These are phyloP conservation scores for Brachionichthys hirsutus DNA, from an alignment of 2,113 vertebrate species.

Conservation along the genomic window DNA sequence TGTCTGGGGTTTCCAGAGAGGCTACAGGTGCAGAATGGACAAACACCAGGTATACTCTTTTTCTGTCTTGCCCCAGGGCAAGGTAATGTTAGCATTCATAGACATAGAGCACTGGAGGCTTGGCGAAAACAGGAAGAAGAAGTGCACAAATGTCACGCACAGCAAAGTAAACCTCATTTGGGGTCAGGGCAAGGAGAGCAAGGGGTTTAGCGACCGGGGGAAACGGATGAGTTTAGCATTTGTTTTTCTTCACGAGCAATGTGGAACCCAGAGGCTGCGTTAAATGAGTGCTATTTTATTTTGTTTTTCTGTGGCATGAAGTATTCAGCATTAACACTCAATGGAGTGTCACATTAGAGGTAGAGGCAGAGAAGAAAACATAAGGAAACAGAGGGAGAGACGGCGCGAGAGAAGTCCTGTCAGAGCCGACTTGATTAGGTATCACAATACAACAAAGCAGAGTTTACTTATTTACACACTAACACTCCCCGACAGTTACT, in stretches of 20 bases:
- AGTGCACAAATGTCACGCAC: slow-evolving; percentile 51
- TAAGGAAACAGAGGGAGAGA: slow-evolving; percentile 33
- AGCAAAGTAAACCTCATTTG: slow-evolving; percentile 42
- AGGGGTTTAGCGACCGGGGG: slow-evolving; percentile 24
- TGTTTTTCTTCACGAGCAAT: slow-evolving; percentile 8
- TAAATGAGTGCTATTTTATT: slow-evolving; percentile 45
- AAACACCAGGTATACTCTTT: slow-evolving; percentile 68
- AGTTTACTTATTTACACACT: slow-evolving; percentile 58
- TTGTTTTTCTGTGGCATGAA: slow-evolving; percentile 55
- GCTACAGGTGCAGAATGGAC: slow-evolving; percentile 58
- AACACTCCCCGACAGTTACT: slow-evolving; percentile 58
- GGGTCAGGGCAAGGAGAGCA: slow-evolving; percentile 47
- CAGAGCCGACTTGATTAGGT: slow-evolving; percentile 62
- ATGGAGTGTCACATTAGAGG: slow-evolving; percentile 52
- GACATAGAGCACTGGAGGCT: slow-evolving; percentile 60
- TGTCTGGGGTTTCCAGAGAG: slow-evolving; percentile 57
- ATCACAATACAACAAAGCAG: slow-evolving; percentile 56
- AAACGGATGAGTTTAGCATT: slow-evolving; percentile 26
- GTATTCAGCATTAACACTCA: slow-evolving; percentile 59
- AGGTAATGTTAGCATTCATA: slow-evolving; percentile 68
- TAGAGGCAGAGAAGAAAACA: slow-evolving; percentile 35
- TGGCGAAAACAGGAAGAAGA: slow-evolving; percentile 54
- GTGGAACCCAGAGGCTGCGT: slow-evolving; percentile 15
- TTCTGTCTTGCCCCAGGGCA: slow-evolving; percentile 72
- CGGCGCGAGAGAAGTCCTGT: no score